phyloP scores from a whole-genome alignment of 1,140 invertebrate genomes.

The Drosophila simulans region DNA sequence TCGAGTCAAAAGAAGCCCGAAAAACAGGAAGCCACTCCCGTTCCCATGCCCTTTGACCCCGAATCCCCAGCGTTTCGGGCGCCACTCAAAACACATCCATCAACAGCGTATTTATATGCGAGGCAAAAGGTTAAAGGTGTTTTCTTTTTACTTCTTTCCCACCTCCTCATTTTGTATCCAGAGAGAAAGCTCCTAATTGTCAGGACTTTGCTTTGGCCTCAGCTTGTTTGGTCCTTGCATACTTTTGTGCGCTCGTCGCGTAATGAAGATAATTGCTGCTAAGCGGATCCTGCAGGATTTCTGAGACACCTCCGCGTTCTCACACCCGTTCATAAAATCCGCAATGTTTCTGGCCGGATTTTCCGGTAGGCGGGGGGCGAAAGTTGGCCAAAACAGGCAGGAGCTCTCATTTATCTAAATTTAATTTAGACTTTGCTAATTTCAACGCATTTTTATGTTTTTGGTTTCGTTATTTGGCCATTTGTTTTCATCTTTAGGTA shows the following conservation, averaged over 20 bases:
- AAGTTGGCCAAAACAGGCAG: background rate
- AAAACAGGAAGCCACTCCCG: constrained; percentile 67
- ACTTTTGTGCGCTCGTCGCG: constrained; percentile 67
- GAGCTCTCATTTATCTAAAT: constrained; percentile 5
- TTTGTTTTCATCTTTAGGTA: background rate
- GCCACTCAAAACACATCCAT: constrained; percentile 79
- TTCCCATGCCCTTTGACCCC: constrained; percentile 9
- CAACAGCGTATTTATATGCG: constrained; percentile 67
- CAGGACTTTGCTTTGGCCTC: constrained; percentile 33
- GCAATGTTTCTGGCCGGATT: constrained; percentile 23
- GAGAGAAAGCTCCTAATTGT: constrained; percentile 57
- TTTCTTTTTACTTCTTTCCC: constrained; percentile 3
- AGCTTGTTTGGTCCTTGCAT: constrained; percentile 61
- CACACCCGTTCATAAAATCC: constrained; percentile 9
- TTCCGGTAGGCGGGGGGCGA: background rate
- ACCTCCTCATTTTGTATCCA: constrained; percentile 6
- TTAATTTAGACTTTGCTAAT: constrained; percentile 4
- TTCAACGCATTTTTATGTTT: background rate
- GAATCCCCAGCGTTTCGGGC: constrained; percentile 2
- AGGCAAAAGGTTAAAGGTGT: constrained; percentile 49
- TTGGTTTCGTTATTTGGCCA: background rate
- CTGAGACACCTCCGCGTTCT: constrained; percentile 40
- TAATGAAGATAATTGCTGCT: constrained; percentile 83
- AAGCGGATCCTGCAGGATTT: constrained; percentile 77
- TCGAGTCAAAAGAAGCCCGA: constrained; percentile 61